phyloP scores from a whole-genome alignment of 2,888 invertebrate genomes.

The Oegoconia quadripuncta region DNA sequence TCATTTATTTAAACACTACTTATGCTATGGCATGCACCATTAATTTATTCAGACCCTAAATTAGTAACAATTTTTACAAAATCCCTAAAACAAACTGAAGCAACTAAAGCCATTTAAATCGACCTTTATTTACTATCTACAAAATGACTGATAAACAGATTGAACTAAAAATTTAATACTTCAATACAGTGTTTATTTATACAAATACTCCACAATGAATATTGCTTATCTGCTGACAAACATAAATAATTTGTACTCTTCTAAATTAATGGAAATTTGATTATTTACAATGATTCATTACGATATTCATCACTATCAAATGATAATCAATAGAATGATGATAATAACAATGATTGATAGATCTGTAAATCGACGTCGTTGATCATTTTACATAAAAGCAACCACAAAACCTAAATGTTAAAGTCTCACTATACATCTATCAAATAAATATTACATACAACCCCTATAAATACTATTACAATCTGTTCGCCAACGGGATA shows the following conservation, averaged over 20 bases:
- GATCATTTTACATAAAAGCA: slow-evolving; percentile 45
- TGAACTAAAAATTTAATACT: slow-evolving; percentile 19
- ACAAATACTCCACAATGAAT: slow-evolving; percentile 32
- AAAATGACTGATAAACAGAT: slow-evolving; percentile 17
- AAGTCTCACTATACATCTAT: slow-evolving; percentile 57
- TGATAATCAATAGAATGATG: slow-evolving; percentile 33
- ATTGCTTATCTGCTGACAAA: slow-evolving; percentile 46
- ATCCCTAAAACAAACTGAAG: slow-evolving; percentile 21
- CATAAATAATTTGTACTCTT: slow-evolving; percentile 74
- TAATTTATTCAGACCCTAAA: slow-evolving; percentile 60
- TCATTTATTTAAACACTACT: slow-evolving; percentile 49
- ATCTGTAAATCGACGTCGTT: too few relatives aligned
- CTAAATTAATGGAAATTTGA: slow-evolving; percentile 66
- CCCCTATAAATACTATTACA: slow-evolving; percentile 56
- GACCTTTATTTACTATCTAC: slow-evolving; percentile 14
- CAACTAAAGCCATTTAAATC: slow-evolving; percentile 8
- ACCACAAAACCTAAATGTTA: slow-evolving; percentile 52
- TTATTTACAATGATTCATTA: slow-evolving; percentile 59
- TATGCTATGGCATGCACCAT: slow-evolving; percentile 72
- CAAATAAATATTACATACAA: slow-evolving; percentile 58
- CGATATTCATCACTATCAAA: slow-evolving; percentile 38
- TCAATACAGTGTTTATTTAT: slow-evolving; percentile 12
- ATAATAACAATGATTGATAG: slow-evolving; percentile 40
- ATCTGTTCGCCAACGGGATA: slow-evolving; percentile 46
- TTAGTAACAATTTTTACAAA: slow-evolving; percentile 41